Base-by-base conservation (phyloP, 2,797 vertebrate species). In the Propithecus deckenii region DNA sequence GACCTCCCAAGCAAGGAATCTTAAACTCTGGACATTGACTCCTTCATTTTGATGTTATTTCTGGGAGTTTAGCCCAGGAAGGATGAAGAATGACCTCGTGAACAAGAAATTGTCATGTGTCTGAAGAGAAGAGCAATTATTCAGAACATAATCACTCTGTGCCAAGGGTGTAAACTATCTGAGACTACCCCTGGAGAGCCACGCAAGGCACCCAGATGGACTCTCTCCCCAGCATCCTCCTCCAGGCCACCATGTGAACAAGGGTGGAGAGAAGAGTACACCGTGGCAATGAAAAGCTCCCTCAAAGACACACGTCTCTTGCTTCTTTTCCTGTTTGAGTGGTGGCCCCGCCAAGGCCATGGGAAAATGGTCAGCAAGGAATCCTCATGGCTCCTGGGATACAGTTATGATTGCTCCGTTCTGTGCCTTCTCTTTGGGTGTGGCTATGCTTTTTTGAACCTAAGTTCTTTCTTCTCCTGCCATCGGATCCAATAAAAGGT, bases 221-320 rank as follows among this genome's bases (percentile, higher is more conserved):
- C 43, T 86, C 43, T 23, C n/a, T 46, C 25, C 65, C 50, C 12
- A 25, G 78, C 5, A 20, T 76, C 41, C 9, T 88, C 48, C 41
- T 43, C 69, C 7, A 35, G 35, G 65, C 41, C 52, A 32, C 57
- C 3, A 1, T 10, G 20, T 43, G 52, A 79, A 15, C 63, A 50
- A 25, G 20, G 23, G 5, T 18, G 11, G 15, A 20, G n/a, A 22
- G 46, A 91, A 55, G 4, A 74, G 3, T 63, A 4, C 8, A 30
- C 25, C 1, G 7, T 11, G 46, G 10, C 25, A 25, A 90, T 46
- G 72, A 46, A 72, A 63, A 55, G 2, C 30, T 69, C 38, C 32
- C 23, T n/a, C 76, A 35, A 1, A 7, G 10, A 35, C 28, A 52
- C 0, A 2, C 1, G 1, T 5, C 7, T 14, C 46, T 43, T 25